Base-by-base conservation (phyloP, 2,888 invertebrate species). In the Drosophila acutilabella region DNA sequence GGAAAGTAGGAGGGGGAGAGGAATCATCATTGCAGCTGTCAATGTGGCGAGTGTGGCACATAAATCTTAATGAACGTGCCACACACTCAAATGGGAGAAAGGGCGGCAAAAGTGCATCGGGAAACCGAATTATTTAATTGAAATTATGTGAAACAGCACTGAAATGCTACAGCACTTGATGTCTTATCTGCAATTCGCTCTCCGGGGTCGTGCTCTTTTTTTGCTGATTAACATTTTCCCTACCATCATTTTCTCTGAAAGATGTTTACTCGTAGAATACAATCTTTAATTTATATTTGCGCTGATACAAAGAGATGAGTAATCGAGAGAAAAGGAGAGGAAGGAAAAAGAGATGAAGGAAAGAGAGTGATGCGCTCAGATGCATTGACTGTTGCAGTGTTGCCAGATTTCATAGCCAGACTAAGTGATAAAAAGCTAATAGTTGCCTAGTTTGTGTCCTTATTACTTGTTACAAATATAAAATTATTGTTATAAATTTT, bases 61-160 rank as follows among this genome's bases (percentile, higher is more conserved):
- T 74, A 69, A 79, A 77, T 88, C 64, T 77, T 56, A 68, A 88
- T 88, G 67, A 72, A 60, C 33, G 38, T 64, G 47, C 26, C 47
- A 41, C 41, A 41, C 41, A 42, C 30, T 30, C 36, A 4, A 4
- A 11, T 6, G 20, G 18, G 20, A 13, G 10, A 33, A 13, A 33
- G 45, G 60, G n/a, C 4, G 16, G 18, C 13, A 38, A 42, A 36
- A 45, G 38, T 47, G 40, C 47, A 47, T 6, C 38, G 50, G 44
- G 36, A 38, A 13, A 40, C 18, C 50, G 36, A 58, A 56, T 51
- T 47, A 54, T 42, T 26, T 41, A 45, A 48, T 60, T 57, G 20
- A 51, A 54, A 47, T 48, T 48, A 33, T 38, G 18, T 60, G 51
- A 67, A 61, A 68, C 38, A 60, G 16, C 7, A 0, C 30, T 8